Base-by-base conservation (phyloP, 23 tunicate genomes). In the Ascidia mentula region DNA sequence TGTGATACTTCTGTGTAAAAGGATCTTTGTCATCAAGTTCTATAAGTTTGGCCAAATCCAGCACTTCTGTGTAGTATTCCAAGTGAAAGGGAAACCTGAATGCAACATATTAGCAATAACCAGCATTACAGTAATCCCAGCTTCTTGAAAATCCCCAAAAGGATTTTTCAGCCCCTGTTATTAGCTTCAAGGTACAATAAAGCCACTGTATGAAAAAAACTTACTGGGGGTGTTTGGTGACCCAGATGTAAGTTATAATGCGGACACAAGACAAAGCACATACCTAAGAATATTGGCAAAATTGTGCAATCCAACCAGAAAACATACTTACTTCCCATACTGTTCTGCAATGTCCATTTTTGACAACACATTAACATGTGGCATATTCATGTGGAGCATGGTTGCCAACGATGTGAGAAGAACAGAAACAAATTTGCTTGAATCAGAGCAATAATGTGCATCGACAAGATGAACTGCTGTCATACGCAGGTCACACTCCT, bases 341-440 rank as follows among this genome's bases (percentile, higher is more conserved):
- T 89, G 87, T 69, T 89, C 99, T 8, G 95, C 95, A 0, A 95
- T 75, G 80, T 95, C 96, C 95, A 95, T 90, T 72, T 95, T 95
- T 13, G 99, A 89, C 69, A 95, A 45, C 20, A 95, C 80, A 69
- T 95, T 95, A 32, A 95, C 82, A 60, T 95, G 99, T 13, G 99
- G 99, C 59, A 95, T 45, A 36, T 82, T 76, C 85, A 95, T 86
- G 77, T 95, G 95, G 28, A 89, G 85, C 99, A 95, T 95, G 28
- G 96, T 85, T 20, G 92, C 82, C 22, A 95, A 71, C 28, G 99
- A 86, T 12, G 99, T 90, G 1, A 95, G 69, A 7, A 89, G 73
- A n/a, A 90, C 96, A 70, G 96, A 85, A 2, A 95, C 69, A 69
- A 82, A 95, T 53, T 90, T 95, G 82, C 85, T 76, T 22, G 92